Percentiles rank a stretch among this genome's conserved stretches.
Conservation (phyloP, 2,113 vertebrate species). For the Heptranchias perlo region DNA sequence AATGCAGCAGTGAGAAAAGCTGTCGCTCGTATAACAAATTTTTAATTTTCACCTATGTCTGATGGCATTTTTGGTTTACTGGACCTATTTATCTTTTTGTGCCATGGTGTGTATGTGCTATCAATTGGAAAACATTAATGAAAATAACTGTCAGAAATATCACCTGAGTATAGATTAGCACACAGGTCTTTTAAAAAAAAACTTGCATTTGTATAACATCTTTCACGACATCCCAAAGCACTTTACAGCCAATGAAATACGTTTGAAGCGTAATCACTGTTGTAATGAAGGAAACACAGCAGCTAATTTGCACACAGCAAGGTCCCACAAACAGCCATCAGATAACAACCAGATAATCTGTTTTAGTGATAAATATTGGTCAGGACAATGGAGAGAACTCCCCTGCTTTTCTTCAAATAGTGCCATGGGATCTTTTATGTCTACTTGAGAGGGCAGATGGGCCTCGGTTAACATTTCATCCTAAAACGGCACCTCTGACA, state of each 20-base stretch:
- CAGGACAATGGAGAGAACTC: too few relatives aligned
- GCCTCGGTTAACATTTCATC: not conserved
- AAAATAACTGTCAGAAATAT: not conserved
- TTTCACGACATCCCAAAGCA: not conserved
- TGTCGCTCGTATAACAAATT: not conserved
- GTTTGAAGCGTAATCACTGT: not conserved
- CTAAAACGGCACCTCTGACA: not conserved
- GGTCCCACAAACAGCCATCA: not conserved
- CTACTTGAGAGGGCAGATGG: not conserved
- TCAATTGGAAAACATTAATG: not conserved
- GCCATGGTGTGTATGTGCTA: not conserved
- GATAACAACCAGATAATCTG: not conserved
- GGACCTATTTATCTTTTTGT: not conserved
- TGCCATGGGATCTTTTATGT: too few relatives aligned
- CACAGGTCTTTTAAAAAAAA: not conserved
- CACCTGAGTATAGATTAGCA: not conserved
- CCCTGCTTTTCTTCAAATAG: not conserved
- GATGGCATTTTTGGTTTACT: not conserved
- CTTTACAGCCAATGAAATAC: too few relatives aligned
- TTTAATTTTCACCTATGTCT: not conserved
- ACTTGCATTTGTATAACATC: not conserved
- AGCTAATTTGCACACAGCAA: not conserved
- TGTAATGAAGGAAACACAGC: not conserved
- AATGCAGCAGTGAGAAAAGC: not conserved
- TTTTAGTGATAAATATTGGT: not conserved